Base-by-base conservation (phyloP, 2,113 vertebrate genomes). In the Rhombomys opimus region DNA sequence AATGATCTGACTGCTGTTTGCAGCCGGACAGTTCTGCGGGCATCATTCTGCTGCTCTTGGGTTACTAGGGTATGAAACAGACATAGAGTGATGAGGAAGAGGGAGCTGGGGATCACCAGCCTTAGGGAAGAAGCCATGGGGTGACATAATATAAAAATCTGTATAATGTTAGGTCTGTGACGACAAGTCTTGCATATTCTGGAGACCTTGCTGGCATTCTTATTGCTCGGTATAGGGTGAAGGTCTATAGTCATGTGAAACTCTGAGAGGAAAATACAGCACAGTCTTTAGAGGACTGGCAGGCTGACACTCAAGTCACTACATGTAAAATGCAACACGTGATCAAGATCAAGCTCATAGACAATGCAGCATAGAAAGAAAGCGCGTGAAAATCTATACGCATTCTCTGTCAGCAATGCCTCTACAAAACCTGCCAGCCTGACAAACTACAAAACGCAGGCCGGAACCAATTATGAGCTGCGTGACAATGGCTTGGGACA, bases 401-500 rank as follows among this genome's bases (percentile, higher is more conserved):
- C 77, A 54, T 81, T 20, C 70, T 78, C 94, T 77, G 84, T 38
- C 75, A 93, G 81, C 2, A 3, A 87, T 89, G 67, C 95, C 27
- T 97, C 52, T 84, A 63, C 20, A 52, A 63, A 90, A 75, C 32
- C 46, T 50, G 89, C 61, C 27, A 65, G 54, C n/a, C 90, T 95
- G 35, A 87, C 76, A 78, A 86, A 96, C 54, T 63, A 10, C 59
- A 50, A 96, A 96, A 75, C 77, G 85, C 6, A 73, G 61, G 54
- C 11, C 54, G 73, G 77, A 86, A 82, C 65, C 89, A 72, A 92
- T 93, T 95, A 96, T 23, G 22, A 93, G 75, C 89, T 68, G 2
- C 0, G 0, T 63, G 76, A 80, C 89, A 96, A 82, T 90, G 84
- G 72, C 84, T 30, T 2, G 50, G 14, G 96, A 91, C 50, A 97